Base-by-base conservation (phyloP, 2,113 vertebrate genomes). In the Sclerurus mexicanus region DNA sequence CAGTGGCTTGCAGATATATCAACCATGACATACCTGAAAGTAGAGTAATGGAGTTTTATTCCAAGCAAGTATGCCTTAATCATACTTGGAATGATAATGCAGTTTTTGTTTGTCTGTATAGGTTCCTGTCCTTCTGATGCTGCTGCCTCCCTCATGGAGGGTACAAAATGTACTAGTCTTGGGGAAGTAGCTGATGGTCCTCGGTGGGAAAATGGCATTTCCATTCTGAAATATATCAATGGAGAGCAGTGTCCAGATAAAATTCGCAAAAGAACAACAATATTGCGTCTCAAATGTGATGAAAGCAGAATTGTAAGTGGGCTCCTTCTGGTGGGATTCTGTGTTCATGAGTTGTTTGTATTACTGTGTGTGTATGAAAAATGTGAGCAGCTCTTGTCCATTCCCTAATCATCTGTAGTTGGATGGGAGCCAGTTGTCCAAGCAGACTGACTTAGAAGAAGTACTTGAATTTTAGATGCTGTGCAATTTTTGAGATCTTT, bases 241-340 rank as follows among this genome's bases (percentile, higher is more conserved):
- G 99, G 99, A 2, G 97, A 98, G 20, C 31, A 14, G 21, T 99
- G 99, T 95, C 98, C 98, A 3, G 98, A 98, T 47, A 62, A 91
- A 40, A 95, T 87, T 46, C 97, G 98, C 80, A 99, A 93, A 8
- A 98, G 80, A 91, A 98, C 97, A 35, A 99, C 98, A 81, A 97
- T 98, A 93, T 98, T 99, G 93, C 98, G 98, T 53, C 98, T 99
- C 87, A 97, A 97, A 89, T 99, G 99, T 90, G 98, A 98, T 35
- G 97, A 96, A 93, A 98, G 77, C 78, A 98, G 95, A 98, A 97
- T 98, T 97, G 99, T 99, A 93, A 98, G 98, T 97, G 60, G 10
- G 8, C 25, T 31, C 14, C 4, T 59, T 31, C 37, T 79, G 44
- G 9, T 9, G 1, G 6, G 3, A 7, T 77, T 64, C 47, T 49